Conservation (phyloP, 2,797 vertebrate genomes). For the Coendou prehensilis region DNA sequence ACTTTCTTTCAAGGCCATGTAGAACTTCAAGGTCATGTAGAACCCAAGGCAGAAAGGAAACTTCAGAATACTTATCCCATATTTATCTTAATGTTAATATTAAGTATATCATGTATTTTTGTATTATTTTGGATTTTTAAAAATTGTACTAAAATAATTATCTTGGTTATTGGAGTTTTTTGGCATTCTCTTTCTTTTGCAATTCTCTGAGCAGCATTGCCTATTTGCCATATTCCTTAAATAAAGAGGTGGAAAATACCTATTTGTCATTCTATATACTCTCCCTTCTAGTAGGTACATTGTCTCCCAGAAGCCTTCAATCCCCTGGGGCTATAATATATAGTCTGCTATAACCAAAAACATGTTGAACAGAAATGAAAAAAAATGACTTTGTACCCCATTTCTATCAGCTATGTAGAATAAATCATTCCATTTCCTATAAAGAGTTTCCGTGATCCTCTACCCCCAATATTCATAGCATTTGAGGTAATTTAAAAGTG, state of each 20-base stretch:
- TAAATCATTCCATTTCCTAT: neutral
- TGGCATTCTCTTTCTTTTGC: neutral
- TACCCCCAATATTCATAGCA: neutral
- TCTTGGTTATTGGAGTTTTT: neutral
- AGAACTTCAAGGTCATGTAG: neutral
- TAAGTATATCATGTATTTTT: neutral
- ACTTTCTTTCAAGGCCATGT: neutral
- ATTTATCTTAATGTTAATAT: neutral
- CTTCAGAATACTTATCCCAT: neutral
- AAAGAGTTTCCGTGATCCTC: neutral
- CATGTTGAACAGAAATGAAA: neutral
- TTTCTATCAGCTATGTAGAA: neutral
- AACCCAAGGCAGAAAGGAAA: neutral
- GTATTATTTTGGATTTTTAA: neutral
- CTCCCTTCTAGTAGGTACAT: neutral
- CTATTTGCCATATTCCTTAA: neutral
- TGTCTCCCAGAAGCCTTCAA: neutral
- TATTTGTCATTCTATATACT: neutral
- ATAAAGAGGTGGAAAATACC: neutral
- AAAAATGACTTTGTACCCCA: neutral
- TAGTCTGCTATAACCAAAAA: neutral
- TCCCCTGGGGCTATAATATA: neutral
- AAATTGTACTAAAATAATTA: neutral
- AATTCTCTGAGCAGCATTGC: neutral
- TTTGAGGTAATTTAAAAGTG: conserved; percentile 44